Percentiles rank a stretch among this genome's conserved stretches.
These are phyloP conservation scores for Drosophila hydei DNA, from an alignment of 1,140 invertebrate genomes.

Conservation along the genomic window DNA sequence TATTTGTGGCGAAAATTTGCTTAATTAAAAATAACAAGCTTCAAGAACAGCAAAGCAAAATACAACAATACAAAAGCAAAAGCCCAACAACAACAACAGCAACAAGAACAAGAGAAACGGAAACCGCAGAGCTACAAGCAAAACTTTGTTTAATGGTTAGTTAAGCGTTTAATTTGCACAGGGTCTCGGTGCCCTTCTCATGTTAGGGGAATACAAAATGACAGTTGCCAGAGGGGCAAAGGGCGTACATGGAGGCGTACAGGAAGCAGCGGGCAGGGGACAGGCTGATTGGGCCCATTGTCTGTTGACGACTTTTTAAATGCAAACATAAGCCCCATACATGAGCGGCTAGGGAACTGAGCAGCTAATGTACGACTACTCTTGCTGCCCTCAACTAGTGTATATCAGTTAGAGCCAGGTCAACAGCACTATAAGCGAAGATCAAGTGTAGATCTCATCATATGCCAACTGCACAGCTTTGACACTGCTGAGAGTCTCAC, in stretches of 20 bases:
- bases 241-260: no score
- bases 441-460: no score
- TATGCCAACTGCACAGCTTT: no score
- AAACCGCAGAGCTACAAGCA: conserved; percentile 75
- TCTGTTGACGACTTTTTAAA: conserved; percentile 48
- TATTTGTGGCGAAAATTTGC: conserved; percentile 75
- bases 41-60: conserved; percentile 32
- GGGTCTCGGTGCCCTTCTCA: conserved; percentile 14
- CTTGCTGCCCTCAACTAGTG: no score
- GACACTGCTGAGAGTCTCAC: no score
- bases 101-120: conserved; percentile 26
- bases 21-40: conserved; percentile 79
- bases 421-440: no score
- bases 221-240: background rate
- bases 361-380: no score
- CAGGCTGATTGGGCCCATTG: conserved; percentile 16
- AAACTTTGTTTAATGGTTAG: conserved; percentile 81
- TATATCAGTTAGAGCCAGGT: no score
- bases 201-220: background rate
- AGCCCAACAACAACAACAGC: conserved; percentile 44
- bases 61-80: conserved; percentile 29
- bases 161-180: conserved; percentile 78
- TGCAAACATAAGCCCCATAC: conserved; percentile 30
- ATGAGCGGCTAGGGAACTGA: background rate
- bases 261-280: background rate